Evolutionary conservation across 64 coral and sea anemone species (phyloP), one percentile per base, ranked within the genome.

Genomic region (Dendronephthya gigantea): DNA sequence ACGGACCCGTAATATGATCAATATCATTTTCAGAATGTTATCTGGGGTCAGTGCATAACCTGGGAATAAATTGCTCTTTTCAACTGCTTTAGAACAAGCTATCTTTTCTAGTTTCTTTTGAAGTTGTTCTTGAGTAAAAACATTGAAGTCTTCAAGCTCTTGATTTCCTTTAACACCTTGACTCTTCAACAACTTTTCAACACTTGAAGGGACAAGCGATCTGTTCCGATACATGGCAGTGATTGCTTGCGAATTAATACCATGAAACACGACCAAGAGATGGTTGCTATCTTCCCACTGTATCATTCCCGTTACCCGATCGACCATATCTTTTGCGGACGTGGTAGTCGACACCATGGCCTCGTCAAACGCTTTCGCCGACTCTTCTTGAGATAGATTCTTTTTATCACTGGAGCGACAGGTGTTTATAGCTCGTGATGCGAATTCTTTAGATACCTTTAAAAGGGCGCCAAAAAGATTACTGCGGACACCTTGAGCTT

Each of bases 1-100:
- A 81, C 90, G 86, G 27, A 93, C 86, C 35, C 94, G 89, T 83
- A 90, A 91, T 50, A 97, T 90, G 35, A 97, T 97, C 40, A 97
- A 35, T 10, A 87, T 62, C 94, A 97, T 97, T 84, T 97, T 97
- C 83, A 97, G 79, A 23, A 97, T 72, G 48, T 97, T 97, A 65
- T 97, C 94, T 23, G 94, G 94, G 7, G 94, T 97, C 10, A 97
- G 62, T 22, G 91, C 94, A 38, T 97, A 97, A 33, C 15, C 1
- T 36, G 29, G 3, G 37, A 35, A 79, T 29, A 79, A 39, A 29
- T 79, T 79, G 31, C 12, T 39, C 30, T 79, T 39, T 15, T 34
- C 15, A 15, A 28, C 30, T 6, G 15, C 27, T 33, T 34, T 34
- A 4, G 30, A 11, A 19, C 72, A 79, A 79, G 72, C 72, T 79